phyloP scores from a whole-genome alignment of 2,113 vertebrate species.

The Eptesicus fuscus region DNA sequence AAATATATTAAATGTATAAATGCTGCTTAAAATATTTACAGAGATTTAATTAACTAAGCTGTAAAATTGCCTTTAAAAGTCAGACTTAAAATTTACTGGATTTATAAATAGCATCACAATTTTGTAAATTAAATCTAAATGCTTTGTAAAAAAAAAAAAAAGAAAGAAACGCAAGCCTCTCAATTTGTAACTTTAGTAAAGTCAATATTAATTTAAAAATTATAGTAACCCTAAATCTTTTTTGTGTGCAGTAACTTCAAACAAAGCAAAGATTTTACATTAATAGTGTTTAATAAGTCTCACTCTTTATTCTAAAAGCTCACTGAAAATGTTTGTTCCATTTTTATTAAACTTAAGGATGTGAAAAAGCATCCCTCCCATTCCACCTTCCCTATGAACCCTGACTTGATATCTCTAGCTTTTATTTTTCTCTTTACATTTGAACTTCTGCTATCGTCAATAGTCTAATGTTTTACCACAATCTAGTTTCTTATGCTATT shows the following conservation, averaged over 20 bases:
- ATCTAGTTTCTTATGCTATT: neutral
- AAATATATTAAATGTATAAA: slow-evolving; percentile 38
- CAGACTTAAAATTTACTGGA: slow-evolving; percentile 28
- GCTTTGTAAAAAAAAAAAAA: neutral
- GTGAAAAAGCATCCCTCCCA: neutral
- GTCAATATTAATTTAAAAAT: neutral
- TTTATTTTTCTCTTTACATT: neutral
- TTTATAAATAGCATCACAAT: slow-evolving; percentile 31
- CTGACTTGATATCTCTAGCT: neutral
- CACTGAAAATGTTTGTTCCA: neutral
- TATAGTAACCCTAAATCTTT: neutral
- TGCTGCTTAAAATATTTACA: slow-evolving; percentile 51
- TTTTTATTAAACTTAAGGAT: neutral
- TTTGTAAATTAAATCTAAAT: slow-evolving; percentile 53
- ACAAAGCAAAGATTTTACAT: neutral
- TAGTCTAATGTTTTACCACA: neutral
- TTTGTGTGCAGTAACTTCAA: neutral
- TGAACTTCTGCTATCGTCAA: neutral
- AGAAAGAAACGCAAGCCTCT: neutral
- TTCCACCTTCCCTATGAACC: rapidly evolving
- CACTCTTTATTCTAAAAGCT: neutral
- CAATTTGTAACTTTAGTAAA: slow-evolving; percentile 15
- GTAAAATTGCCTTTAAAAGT: slow-evolving; percentile 21
- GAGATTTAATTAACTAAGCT: slow-evolving; percentile 47
- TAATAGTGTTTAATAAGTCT: neutral